A percentile compares a stretch with the other conserved stretches of the same genome.
Conservation (phyloP, 2,797 vertebrate genomes). For the Lepus townsendii region DNA sequence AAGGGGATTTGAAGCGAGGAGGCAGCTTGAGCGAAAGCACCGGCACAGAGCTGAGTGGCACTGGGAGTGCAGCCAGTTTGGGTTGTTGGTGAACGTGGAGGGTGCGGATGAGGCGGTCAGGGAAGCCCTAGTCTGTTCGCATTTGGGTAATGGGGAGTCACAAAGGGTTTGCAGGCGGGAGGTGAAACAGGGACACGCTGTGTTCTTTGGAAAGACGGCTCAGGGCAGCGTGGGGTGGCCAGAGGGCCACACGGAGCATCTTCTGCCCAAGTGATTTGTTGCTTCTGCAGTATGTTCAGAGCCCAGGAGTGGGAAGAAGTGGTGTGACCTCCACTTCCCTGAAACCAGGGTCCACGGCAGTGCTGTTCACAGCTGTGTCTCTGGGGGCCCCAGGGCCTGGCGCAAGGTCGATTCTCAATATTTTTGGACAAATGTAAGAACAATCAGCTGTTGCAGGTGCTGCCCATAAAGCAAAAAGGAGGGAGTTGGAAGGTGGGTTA, state of each 20-base stretch:
- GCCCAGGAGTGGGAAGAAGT: rapidly evolving
- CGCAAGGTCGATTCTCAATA: background rate
- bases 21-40: background rate
- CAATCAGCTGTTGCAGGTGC: background rate
- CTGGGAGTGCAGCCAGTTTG: background rate
- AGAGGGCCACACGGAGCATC: background rate
- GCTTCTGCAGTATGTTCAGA: background rate
- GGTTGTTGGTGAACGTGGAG: background rate
- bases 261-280: background rate
- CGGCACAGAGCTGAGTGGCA: background rate
- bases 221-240: background rate
- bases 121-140: background rate
- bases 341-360: background rate
- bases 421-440: background rate
- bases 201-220: background rate
- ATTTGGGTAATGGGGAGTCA: background rate
- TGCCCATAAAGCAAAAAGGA: background rate
- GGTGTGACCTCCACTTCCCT: background rate
- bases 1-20: background rate
- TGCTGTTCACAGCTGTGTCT: background rate
- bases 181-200: background rate
- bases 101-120: background rate
- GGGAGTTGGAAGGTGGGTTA: background rate
- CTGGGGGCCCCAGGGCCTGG: background rate
- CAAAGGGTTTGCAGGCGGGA: background rate